Evolutionary conservation across 2,888 invertebrate genomes (phyloP), one percentile per base, ranked within the genome.

Genomic region (Diogma glabrata): DNA sequence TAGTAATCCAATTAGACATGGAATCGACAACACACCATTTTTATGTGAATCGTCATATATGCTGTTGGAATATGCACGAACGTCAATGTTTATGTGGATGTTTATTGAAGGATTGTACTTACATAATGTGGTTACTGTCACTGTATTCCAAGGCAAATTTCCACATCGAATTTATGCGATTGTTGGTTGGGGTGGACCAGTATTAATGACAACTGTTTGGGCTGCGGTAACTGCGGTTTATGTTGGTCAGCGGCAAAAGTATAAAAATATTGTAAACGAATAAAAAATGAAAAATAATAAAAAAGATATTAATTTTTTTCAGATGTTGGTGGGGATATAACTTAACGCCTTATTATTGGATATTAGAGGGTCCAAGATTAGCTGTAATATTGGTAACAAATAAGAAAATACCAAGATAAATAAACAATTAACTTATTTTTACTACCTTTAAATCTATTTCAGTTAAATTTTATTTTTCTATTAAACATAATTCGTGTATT

Each of bases 1-100:
- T 55, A 56, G 62, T 56, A 61, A 70, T 56, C 61, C 60, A 19
- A 58, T 59, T 33, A 60, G 65, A 4, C 67, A 66, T 47, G 78
- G 80, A 22, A 82, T 87, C 50, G 80, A 81, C 58, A 81, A 81
- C 57, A 78, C 79, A 92, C 83, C 84, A 1, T 76, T 83, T 49
- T 65, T 93, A 0, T 93, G 93, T 63, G 87, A 90, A 64, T 73
- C 77, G 0, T 79, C 81, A 49, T 88, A 88, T 69, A 75, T 86
- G 0, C 67, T 91, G 1, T 69, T 95, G 57, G 96, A 96, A 64
- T 95, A 92, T 64, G 82, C 87, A 0, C 83, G 87, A 55, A 87
- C 90, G 0, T 86, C 88, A 1, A 90, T 90, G 80, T 95, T 93
- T 63, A 84, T 87, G 79, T 96, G 96, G 94, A 95, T 95, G 92